Percentiles rank a stretch among this genome's conserved stretches.
These are phyloP conservation scores for Scleropages formosus DNA, from an alignment of 2,797 vertebrate species.

Conservation along the genomic window DNA sequence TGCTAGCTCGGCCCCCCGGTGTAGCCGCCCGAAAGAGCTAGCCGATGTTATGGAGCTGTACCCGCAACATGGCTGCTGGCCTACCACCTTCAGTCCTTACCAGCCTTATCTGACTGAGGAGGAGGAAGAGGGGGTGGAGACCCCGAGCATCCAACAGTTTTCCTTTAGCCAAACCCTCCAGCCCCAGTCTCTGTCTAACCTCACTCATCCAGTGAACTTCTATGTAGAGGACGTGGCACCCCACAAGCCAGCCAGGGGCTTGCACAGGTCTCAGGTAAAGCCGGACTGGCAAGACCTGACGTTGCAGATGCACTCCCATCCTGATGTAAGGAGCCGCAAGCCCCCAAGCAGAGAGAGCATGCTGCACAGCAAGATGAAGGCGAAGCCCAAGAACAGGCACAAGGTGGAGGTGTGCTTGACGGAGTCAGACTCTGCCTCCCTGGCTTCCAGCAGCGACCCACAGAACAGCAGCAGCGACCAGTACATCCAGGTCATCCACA, in stretches of 20 bases:
- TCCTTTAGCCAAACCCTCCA: conserved; percentile 54
- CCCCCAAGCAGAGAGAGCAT: conserved; percentile 10
- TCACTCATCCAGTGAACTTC: conserved; percentile 71
- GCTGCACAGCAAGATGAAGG: conserved; percentile 54
- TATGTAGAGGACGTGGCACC: conserved; percentile 70
- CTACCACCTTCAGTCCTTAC: background rate
- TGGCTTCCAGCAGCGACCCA: conserved; percentile 87
- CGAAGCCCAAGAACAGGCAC: conserved; percentile 69
- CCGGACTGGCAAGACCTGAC: conserved; percentile 55
- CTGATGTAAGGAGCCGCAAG: conserved; percentile 56
- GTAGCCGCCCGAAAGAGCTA: conserved; percentile 67
- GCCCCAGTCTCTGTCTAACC: conserved; percentile 72
- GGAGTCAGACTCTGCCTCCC: conserved; percentile 83
- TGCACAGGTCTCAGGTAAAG: background rate
- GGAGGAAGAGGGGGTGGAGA: conserved; percentile 70
- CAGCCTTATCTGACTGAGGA: conserved; percentile 77
- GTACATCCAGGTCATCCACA: conserved; percentile 82
- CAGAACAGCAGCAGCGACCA: conserved; percentile 85
- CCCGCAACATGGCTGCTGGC: conserved; percentile 53
- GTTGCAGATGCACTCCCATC: conserved; percentile 53
- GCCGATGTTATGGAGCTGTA: conserved; percentile 73
- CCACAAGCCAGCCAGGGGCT: conserved; percentile 51
- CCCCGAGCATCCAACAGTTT: conserved; percentile 38
- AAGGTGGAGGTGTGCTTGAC: conserved; percentile 71
- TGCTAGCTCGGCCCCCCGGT: conserved; percentile 70